Evolutionary conservation across 2,888 invertebrate genomes (phyloP).

Genomic region (Trachelus stipa): DNA sequence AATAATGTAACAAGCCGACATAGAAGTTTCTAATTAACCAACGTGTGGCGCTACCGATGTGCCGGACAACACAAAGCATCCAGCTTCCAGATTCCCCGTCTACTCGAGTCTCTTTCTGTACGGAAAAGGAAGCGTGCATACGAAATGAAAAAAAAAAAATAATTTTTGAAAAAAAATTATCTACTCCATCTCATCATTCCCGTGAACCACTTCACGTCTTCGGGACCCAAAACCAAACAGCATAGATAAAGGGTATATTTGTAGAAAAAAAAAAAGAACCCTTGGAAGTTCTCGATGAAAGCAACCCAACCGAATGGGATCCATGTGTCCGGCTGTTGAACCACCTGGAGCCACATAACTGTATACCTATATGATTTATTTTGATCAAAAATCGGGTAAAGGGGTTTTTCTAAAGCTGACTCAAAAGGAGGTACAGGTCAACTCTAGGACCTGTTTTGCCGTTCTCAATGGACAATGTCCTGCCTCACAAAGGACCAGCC

Average conservation of each 20-base stretch:
- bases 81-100: slow-evolving; percentile 44
- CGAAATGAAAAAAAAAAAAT: not conserved
- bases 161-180: no score
- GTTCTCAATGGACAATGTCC: slow-evolving; percentile 65
- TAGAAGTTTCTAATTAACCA: slow-evolving; percentile 66
- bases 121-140: not conserved
- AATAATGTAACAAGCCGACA: slow-evolving; percentile 62
- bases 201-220: not conserved
- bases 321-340: slow-evolving; percentile 33
- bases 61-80: slow-evolving; percentile 56
- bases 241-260: not conserved
- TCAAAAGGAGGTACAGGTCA: slow-evolving; percentile 62
- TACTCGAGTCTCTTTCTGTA: slow-evolving; percentile 29
- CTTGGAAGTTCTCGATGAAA: not conserved
- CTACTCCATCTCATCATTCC: not conserved
- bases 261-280: not conserved
- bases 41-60: slow-evolving; percentile 34
- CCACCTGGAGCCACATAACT: slow-evolving; percentile 53
- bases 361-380: slow-evolving; percentile 62
- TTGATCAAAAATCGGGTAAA: slow-evolving; percentile 62
- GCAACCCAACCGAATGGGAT: not conserved
- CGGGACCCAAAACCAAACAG: not conserved
- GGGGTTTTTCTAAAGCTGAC: slow-evolving; percentile 50
- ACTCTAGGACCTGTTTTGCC: slow-evolving; percentile 54
- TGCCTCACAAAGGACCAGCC: slow-evolving; percentile 63